Conservation (phyloP, 2,797 vertebrate species). For the Microtus californicus region DNA sequence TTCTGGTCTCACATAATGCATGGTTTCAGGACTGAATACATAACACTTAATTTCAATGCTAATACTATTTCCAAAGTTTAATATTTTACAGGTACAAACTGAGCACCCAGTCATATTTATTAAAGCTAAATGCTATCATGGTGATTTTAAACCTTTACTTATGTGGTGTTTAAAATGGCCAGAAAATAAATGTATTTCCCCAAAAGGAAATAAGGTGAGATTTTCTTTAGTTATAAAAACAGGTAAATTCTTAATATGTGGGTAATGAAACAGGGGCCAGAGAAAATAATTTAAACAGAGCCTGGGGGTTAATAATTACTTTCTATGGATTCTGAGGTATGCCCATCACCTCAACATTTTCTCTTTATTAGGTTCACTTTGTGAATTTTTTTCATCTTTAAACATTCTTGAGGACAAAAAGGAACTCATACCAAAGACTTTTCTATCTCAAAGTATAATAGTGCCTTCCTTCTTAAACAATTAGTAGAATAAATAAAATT, state of each 20-base stretch:
- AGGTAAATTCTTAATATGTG: background rate
- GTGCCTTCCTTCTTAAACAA: background rate
- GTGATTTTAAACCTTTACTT: background rate
- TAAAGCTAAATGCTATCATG: background rate
- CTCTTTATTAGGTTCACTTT: background rate
- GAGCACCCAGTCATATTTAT: background rate
- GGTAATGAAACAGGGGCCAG: background rate
- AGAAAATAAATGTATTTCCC: background rate
- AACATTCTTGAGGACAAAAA: background rate
- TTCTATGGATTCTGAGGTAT: background rate
- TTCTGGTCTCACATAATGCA: background rate
- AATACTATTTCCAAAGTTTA: background rate
- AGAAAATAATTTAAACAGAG: background rate
- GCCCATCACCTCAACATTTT: background rate
- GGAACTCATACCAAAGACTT: background rate
- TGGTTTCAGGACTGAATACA: background rate
- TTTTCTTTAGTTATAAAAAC: background rate
- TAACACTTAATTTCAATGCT: conserved; percentile 24
- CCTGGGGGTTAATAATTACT: background rate
- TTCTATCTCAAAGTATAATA: background rate
- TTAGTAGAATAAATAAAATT: background rate
- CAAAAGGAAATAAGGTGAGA: background rate
- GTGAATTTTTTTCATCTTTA: background rate
- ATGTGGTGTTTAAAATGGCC: background rate
- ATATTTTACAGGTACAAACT: background rate